Percentiles rank a stretch among this genome's conserved stretches.
Evolutionary conservation across 2,888 invertebrate species (phyloP).

Genomic region (Neoscelio sp.): DNA sequence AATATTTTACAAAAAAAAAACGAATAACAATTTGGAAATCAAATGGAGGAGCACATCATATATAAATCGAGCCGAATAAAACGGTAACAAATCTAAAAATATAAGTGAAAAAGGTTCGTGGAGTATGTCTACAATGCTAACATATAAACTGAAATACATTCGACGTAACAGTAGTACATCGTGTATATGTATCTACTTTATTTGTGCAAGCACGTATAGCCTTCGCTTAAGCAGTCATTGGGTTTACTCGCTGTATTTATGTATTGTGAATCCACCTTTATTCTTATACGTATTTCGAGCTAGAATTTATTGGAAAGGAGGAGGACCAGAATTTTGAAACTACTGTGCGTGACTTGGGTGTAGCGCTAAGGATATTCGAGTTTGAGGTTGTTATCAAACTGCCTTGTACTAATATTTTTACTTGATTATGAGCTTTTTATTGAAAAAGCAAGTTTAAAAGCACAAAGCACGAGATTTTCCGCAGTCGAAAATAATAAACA

Average conservation of each 20-base stretch:
- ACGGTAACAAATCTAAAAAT: not conserved
- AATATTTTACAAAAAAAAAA: too few relatives aligned
- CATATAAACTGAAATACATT: conserved; percentile 21
- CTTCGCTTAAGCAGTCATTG: conserved; percentile 19
- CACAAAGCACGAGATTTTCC: not conserved
- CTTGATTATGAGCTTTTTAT: conserved; percentile 20
- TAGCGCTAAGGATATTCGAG: conserved; percentile 42
- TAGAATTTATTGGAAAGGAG: conserved; percentile 6
- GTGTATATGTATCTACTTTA: conserved; percentile 10
- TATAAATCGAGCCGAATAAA: conserved; percentile 14
- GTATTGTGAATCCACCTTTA: conserved; percentile 32
- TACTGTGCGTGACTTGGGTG: conserved; percentile 49
- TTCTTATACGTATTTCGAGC: conserved; percentile 24
- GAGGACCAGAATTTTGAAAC: conserved; percentile 25
- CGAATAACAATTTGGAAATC: too few relatives aligned
- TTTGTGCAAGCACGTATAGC: conserved; percentile 12
- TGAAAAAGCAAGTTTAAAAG: conserved; percentile 1
- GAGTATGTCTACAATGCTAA: conserved; percentile 10
- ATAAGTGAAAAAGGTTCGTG: conserved; percentile 28
- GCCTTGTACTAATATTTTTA: conserved; percentile 26
- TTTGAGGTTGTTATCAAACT: conserved; percentile 27
- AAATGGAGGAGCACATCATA: not conserved
- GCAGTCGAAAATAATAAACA: not conserved
- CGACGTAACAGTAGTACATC: not conserved
- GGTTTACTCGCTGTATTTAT: conserved; percentile 13